Evolutionary conservation across 2,797 vertebrate genomes (phyloP), one percentile per base, ranked within the genome.

Genomic region (Allobates femoralis): DNA sequence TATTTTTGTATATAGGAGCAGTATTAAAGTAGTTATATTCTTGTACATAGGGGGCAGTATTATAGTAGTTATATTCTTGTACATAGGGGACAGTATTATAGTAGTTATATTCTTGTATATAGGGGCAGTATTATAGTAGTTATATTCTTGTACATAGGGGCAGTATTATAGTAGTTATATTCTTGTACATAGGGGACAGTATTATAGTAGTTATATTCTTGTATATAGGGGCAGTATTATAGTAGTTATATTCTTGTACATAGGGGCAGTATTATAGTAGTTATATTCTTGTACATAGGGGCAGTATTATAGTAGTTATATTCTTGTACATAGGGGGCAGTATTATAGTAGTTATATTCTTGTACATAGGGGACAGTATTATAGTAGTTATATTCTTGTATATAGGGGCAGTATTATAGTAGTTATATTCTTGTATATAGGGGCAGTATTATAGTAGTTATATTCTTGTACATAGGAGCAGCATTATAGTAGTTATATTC

Each of bases 131-230:
- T 30, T 28, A 64, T 30, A 64, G 12, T 64, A 30, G 62, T 64
- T 64, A 64, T 64, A 62, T 62, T 62, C 58, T 28, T 62, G n/a
- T 62, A 62, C 4, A 62, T 62, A 62, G 58, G 58, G 15, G n/a
- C 58, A 62, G 62, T 66, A 30, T 66, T 66, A 66, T 66, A 66
- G 62, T 66, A 66, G 62, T 66, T 66, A 66, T 60, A 66, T 66
- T 66, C 62, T 66, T 66, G 62, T 30, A 66, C 10, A 66, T 66
- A 66, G 62, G 62, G 2, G 62, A n/a, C 28, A 66, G 62, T 66
- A 66, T 66, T 66, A 66, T 66, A 30, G 62, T 66, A 66, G 62
- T 66, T 66, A 66, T 60, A 60, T 60, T 26, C 21, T 60, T n/a
- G 21, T n/a, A n/a, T 2, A 26, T 60, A 23, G 56, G 11, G 56